Conservation (phyloP, 2,797 vertebrate genomes). For the Rhinoraja longicauda region DNA sequence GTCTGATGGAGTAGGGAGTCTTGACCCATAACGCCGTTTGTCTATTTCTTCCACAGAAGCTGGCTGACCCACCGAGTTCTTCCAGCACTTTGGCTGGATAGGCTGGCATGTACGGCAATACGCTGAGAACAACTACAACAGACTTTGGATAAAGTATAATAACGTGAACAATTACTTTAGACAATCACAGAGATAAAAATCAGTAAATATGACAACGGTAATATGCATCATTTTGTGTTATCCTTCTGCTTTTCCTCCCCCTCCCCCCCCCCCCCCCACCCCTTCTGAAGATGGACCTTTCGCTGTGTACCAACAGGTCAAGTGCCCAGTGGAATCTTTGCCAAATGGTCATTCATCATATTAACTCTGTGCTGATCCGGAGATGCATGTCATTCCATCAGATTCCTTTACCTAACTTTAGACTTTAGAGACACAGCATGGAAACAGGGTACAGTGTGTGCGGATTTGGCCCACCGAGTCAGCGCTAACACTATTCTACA, state of each 20-base stretch:
- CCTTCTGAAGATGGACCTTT: background rate
- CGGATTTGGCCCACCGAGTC: too few species aligned
- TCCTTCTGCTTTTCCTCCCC: background rate
- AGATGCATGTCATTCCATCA: too few species aligned
- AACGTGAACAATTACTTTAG: background rate
- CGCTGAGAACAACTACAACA: background rate
- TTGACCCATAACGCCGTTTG: too few species aligned
- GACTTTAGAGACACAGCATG: too few species aligned
- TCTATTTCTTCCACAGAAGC: too few species aligned
- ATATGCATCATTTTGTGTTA: background rate
- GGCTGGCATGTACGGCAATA: too few species aligned
- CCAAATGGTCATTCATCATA: background rate
- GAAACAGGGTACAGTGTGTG: too few species aligned
- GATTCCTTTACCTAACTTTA: too few species aligned
- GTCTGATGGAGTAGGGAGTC: too few species aligned
- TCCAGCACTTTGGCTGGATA: too few species aligned
- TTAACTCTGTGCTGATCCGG: background rate
- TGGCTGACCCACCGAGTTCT: too few species aligned
- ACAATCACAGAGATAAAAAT: background rate
- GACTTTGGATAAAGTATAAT: background rate
- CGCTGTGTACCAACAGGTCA: background rate
- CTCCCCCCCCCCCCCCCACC: background rate
- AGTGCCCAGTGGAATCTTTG: background rate
- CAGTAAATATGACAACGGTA: background rate
- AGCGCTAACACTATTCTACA: too few species aligned